A percentile compares a stretch with the other conserved stretches of the same genome.
Conservation (phyloP, 2,113 vertebrate species). For the Anhinga rufa region DNA sequence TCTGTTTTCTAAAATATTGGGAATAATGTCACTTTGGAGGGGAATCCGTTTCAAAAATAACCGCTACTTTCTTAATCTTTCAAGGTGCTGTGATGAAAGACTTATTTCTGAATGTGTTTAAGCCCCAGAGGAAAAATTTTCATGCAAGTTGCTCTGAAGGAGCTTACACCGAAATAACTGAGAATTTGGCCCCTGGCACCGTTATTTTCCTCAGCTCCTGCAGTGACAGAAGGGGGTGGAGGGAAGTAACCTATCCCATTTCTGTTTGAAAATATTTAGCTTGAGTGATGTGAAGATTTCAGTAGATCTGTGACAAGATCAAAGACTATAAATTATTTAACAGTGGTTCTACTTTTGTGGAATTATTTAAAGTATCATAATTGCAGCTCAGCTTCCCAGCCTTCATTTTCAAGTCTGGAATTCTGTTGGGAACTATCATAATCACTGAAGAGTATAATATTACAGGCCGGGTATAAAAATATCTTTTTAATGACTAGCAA, state of each 20-base stretch:
- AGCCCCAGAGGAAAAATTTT: slow-evolving; percentile 12
- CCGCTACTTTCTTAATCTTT: not conserved
- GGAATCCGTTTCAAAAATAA: not conserved
- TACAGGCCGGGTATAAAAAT: slow-evolving; percentile 87
- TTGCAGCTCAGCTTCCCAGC: slow-evolving; percentile 80
- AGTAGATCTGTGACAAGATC: slow-evolving; percentile 80
- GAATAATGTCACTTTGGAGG: not conserved
- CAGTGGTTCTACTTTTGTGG: slow-evolving; percentile 86
- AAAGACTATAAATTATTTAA: slow-evolving; percentile 87
- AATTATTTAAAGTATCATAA: slow-evolving; percentile 95
- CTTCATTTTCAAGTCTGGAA: slow-evolving; percentile 81
- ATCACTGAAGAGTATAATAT: slow-evolving; percentile 85
- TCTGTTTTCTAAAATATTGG: not conserved
- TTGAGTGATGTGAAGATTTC: slow-evolving; percentile 80
- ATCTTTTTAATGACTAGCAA: slow-evolving; percentile 87
- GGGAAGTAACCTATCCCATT: slow-evolving; percentile 60
- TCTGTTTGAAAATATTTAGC: slow-evolving; percentile 80
- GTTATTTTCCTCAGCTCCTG: slow-evolving; percentile 1
- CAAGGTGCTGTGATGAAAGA: not conserved
- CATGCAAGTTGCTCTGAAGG: not conserved
- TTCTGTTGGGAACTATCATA: slow-evolving; percentile 87
- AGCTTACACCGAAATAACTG: not conserved
- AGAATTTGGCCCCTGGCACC: slow-evolving; percentile 32
- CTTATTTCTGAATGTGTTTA: not conserved
- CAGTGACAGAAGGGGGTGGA: not conserved